Evolutionary conservation across 2,797 vertebrate species (phyloP).

Genomic region (Aplochiton taeniatus): DNA sequence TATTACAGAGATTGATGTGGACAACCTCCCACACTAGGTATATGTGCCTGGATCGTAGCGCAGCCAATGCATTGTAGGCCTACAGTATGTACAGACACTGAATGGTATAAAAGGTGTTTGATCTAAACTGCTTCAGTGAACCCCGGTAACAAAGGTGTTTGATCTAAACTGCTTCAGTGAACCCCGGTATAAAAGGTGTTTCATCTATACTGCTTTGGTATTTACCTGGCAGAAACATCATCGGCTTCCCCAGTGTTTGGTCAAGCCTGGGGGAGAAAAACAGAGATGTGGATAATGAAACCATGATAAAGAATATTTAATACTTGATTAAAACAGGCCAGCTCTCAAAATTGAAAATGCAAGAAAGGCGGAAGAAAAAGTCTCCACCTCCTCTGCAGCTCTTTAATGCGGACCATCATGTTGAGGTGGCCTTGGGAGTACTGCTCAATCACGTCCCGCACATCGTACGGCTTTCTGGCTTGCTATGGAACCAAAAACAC

Average conservation of each 20-base stretch:
- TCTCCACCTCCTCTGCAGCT: conserved; percentile 79
- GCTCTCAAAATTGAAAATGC: too few relatives aligned
- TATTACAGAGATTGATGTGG: too few relatives aligned
- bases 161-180: conserved; percentile 33
- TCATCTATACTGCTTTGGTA: conserved; percentile 23
- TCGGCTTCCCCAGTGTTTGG: conserved; percentile 86
- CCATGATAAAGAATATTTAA: too few relatives aligned
- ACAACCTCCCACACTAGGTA: too few relatives aligned
- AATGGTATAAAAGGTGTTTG: too few relatives aligned
- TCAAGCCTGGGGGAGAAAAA: conserved; percentile 76
- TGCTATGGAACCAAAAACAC: conserved; percentile 61
- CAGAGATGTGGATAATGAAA: conserved; percentile 1
- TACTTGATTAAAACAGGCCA: too few relatives aligned
- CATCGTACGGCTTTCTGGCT: conserved; percentile 78
- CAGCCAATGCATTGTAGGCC: too few relatives aligned
- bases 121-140: conserved; percentile 31
- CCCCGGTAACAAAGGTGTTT: too few relatives aligned
- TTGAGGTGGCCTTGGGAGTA: conserved; percentile 81
- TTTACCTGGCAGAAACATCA: conserved; percentile 89
- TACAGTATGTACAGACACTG: too few relatives aligned
- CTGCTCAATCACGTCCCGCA: conserved; percentile 79
- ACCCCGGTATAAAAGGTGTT: too few relatives aligned
- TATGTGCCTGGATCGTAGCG: too few relatives aligned
- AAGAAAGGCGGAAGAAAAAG: not conserved
- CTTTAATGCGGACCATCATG: conserved; percentile 82